Evolutionary conservation across 2,113 vertebrate species (phyloP).

Genomic region (Peromyscus polionotus): DNA sequence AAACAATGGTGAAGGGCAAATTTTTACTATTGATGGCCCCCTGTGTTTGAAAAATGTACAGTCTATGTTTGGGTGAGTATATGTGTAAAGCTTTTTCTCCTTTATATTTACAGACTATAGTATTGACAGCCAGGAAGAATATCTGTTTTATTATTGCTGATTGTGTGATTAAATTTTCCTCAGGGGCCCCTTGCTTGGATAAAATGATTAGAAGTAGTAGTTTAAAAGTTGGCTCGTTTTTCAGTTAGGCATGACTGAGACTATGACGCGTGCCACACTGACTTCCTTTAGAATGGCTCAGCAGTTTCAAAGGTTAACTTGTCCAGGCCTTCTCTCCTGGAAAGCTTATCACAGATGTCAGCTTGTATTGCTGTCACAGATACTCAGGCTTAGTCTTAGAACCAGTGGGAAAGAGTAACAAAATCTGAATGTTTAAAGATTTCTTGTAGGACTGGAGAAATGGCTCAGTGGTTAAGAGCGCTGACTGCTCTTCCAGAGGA

Average conservation of each 20-base stretch:
- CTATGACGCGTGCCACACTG: not conserved
- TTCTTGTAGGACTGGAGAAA: not conserved
- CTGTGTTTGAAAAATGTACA: conserved; percentile 98
- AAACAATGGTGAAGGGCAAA: conserved; percentile 97
- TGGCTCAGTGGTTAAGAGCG: too few species aligned
- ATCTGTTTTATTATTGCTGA: conserved; percentile 20
- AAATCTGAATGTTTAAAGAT: conserved; percentile 58
- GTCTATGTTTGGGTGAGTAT: conserved; percentile 96
- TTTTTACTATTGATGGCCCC: conserved; percentile 97
- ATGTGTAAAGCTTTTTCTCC: not conserved
- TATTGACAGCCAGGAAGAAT: conserved; percentile 19
- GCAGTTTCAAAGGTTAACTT: conserved; percentile 46
- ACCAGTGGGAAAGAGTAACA: conserved; percentile 44
- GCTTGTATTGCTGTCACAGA: conserved; percentile 61
- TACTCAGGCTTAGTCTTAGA: conserved; percentile 44
- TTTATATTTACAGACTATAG: conserved; percentile 36
- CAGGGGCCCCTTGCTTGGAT: conserved; percentile 43
- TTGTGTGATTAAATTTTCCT: conserved; percentile 50
- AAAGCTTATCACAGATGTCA: conserved; percentile 52
- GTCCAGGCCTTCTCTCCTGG: conserved; percentile 43
- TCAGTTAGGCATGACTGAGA: conserved; percentile 43
- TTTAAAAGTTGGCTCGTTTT: conserved; percentile 12
- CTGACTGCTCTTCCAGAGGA: too few species aligned
- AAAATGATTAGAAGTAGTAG: conserved; percentile 15
- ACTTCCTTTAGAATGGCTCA: not conserved